phyloP scores from a whole-genome alignment of 1,140 invertebrate genomes.

The Oscheius sp. region DNA sequence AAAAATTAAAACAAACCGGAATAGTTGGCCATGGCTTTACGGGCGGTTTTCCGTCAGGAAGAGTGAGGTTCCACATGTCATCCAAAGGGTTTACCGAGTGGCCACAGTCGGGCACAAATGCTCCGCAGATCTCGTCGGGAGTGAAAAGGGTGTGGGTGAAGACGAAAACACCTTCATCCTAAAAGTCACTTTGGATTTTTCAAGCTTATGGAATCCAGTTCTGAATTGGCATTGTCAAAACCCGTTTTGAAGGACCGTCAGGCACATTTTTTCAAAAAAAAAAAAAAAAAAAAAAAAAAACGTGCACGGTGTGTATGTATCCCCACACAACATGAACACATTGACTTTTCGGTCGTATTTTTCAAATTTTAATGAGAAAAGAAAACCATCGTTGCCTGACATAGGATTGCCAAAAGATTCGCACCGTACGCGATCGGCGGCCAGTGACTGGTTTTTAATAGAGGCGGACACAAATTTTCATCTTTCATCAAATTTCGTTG shows the following conservation, averaged over 20 bases:
- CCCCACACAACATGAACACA: too few species aligned
- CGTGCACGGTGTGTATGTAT: too few species aligned
- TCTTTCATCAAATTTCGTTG: too few species aligned
- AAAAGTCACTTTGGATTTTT: conserved; percentile 10
- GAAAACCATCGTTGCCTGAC: too few species aligned
- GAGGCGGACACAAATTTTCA: too few species aligned
- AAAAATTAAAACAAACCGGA: not conserved
- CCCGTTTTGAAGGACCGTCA: not conserved
- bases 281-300: too few species aligned
- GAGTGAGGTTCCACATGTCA: conserved; percentile 40
- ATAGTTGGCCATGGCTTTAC: conserved; percentile 44
- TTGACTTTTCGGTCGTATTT: too few species aligned
- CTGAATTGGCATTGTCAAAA: not conserved
- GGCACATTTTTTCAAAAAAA: too few species aligned
- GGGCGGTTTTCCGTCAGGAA: conserved; percentile 39
- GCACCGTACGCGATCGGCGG: too few species aligned
- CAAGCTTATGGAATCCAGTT: not conserved
- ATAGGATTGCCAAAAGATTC: too few species aligned
- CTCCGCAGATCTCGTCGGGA: conserved; percentile 41
- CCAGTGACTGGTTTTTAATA: too few species aligned
- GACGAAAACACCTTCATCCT: conserved; percentile 29
- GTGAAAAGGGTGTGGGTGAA: conserved; percentile 26
- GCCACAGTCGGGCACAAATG: conserved; percentile 35
- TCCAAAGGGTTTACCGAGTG: conserved; percentile 28
- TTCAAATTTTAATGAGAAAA: too few species aligned